A percentile compares a stretch with the other conserved stretches of the same genome.
Evolutionary conservation across 1,140 invertebrate species (phyloP).

Genomic region (Plutomurus gul): DNA sequence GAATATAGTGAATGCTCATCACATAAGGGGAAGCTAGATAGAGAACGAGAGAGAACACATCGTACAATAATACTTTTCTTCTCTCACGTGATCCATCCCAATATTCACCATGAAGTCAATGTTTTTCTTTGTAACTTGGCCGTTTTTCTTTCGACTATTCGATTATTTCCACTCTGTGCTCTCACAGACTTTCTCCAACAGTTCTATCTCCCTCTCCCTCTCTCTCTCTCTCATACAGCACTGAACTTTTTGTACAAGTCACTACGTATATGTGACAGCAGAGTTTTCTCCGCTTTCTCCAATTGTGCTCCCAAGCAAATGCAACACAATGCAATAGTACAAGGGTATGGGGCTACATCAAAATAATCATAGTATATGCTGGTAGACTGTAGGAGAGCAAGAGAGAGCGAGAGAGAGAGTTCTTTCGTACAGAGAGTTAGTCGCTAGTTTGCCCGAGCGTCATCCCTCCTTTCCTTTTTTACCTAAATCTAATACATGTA

Average conservation of each 20-base stretch:
- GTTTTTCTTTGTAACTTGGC: conserved; percentile 6
- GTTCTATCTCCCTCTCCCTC: too few relatives aligned
- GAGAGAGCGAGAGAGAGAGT: too few relatives aligned
- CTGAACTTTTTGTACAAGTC: neutral
- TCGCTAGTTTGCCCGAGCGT: neutral
- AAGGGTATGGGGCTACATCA: too few relatives aligned
- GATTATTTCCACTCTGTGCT: conserved; percentile 14
- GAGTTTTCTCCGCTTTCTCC: neutral
- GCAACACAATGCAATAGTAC: neutral
- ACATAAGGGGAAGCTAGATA: neutral
- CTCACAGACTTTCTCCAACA: neutral
- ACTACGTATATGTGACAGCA: neutral
- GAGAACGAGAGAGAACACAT: neutral
- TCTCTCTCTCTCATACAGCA: neutral
- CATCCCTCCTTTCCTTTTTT: neutral
- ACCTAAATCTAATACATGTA: neutral
- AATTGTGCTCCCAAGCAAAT: neutral
- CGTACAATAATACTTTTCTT: neutral
- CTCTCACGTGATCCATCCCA: neutral
- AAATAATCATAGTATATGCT: neutral
- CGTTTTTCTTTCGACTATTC: conserved; percentile 9
- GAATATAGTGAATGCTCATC: too few relatives aligned
- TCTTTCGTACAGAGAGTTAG: neutral
- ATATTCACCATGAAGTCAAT: neutral
- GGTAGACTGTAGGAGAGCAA: too few relatives aligned